Percentiles rank a stretch among this genome's conserved stretches.
phyloP scores from a whole-genome alignment of 2,888 invertebrate species.

The Caenorhabditis sp. region DNA sequence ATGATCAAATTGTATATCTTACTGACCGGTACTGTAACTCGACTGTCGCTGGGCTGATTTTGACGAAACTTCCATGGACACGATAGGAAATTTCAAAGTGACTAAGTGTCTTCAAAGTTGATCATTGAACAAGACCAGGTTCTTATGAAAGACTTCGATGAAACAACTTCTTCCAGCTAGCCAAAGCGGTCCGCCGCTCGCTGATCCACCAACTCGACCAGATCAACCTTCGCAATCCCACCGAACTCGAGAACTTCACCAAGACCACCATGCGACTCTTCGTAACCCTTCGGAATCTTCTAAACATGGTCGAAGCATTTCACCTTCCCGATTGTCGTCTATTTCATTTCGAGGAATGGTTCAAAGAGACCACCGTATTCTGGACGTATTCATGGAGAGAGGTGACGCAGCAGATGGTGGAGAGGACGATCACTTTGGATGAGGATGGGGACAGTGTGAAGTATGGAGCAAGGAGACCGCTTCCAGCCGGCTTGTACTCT shows the following conservation, averaged over 20 bases:
- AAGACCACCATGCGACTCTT: conserved; percentile 68
- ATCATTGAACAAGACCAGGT: too few species aligned
- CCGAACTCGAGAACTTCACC: conserved; percentile 63
- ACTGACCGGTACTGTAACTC: too few species aligned
- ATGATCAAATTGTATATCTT: too few species aligned
- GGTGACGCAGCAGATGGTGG: conserved; percentile 66
- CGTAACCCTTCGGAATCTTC: conserved; percentile 42
- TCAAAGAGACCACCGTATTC: conserved; percentile 61
- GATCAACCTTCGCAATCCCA: conserved; percentile 49
- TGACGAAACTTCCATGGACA: too few species aligned
- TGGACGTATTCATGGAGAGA: conserved; percentile 73
- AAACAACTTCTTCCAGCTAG: conserved; percentile 28
- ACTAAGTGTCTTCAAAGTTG: too few species aligned
- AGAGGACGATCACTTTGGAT: conserved; percentile 64
- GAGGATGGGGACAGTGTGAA: conserved; percentile 67
- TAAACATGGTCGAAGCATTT: conserved; percentile 35
- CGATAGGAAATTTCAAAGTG: too few species aligned
- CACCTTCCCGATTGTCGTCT: conserved; percentile 31
- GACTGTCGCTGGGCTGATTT: too few species aligned
- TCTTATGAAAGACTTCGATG: too few species aligned
- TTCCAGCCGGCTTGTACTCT: conserved; percentile 69
- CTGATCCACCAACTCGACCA: conserved; percentile 35
- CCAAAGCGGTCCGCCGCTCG: conserved; percentile 31
- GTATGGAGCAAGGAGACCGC: conserved; percentile 63
- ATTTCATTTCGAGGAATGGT: conserved; percentile 69